Evolutionary conservation across 2,113 vertebrate species (phyloP).

Genomic region (Neoarius graeffei): DNA sequence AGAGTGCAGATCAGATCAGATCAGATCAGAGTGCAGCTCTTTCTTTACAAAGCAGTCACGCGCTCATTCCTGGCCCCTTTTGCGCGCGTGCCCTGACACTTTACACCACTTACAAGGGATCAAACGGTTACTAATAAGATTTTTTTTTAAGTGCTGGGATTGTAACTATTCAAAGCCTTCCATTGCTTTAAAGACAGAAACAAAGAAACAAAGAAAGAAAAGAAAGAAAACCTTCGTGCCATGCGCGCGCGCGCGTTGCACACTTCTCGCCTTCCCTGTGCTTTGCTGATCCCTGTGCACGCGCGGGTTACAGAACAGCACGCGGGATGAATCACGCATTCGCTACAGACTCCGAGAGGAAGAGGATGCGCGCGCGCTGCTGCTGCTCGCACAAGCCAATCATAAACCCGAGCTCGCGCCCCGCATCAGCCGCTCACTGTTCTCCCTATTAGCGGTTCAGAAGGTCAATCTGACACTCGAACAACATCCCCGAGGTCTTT

Average conservation of each 20-base stretch:
- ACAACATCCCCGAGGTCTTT: background rate
- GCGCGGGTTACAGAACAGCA: slow-evolving; percentile 9
- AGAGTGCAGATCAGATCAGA: background rate
- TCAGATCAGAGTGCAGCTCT: background rate
- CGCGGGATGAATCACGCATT: slow-evolving; percentile 22
- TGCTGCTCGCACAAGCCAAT: slow-evolving; percentile 54
- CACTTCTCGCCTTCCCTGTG: background rate
- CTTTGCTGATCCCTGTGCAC: background rate
- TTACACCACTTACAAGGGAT: background rate
- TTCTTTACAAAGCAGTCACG: slow-evolving; percentile 8
- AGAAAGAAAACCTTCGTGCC: background rate
- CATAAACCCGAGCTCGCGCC: slow-evolving; percentile 40
- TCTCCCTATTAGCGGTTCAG: slow-evolving; percentile 14
- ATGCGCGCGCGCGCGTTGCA: background rate
- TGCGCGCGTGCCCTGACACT: background rate
- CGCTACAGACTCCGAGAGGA: background rate
- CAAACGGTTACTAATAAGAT: background rate
- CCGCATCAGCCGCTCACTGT: slow-evolving; percentile 1
- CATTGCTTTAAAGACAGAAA: background rate
- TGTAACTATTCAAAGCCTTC: background rate
- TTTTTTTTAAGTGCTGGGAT: no score
- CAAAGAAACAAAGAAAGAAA: no score
- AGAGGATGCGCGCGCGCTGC: slow-evolving; percentile 3
- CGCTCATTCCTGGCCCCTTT: background rate
- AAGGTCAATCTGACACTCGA: background rate